phyloP scores from a whole-genome alignment of 1,140 invertebrate genomes.

The Atopsyche davidsoni region DNA sequence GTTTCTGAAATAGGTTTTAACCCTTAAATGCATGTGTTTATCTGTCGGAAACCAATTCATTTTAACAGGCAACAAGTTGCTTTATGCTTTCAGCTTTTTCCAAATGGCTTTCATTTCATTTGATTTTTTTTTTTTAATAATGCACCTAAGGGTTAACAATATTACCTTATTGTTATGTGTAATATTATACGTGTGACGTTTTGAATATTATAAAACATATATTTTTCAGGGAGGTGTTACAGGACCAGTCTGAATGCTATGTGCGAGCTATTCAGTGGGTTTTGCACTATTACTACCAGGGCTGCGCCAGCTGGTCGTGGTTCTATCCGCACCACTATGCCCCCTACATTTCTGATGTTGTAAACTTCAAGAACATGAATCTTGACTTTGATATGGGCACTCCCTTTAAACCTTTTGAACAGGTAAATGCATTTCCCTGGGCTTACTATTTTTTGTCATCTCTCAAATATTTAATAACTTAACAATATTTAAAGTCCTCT shows the following conservation, averaged over 20 bases:
- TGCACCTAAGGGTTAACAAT: too few species aligned
- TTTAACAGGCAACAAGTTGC: too few species aligned
- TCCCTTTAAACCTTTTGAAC: constrained; percentile 93
- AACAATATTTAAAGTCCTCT: too few species aligned
- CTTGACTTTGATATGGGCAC: constrained; percentile 75
- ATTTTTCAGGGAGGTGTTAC: constrained; percentile 62
- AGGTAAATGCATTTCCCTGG: constrained; percentile 46
- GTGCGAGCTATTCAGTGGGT: constrained; percentile 95
- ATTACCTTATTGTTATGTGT: too few species aligned
- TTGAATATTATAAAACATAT: constrained; percentile 22
- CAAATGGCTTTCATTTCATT: too few species aligned
- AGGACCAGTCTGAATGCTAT: constrained; percentile 80
- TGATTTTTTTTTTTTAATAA: too few species aligned
- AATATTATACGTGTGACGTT: background rate
- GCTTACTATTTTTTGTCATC: constrained; percentile 1
- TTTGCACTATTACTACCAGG: constrained; percentile 93
- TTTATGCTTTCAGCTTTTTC: too few species aligned
- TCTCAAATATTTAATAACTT: too few species aligned
- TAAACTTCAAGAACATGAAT: constrained; percentile 67
- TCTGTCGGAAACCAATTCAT: too few species aligned
- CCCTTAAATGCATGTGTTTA: too few species aligned
- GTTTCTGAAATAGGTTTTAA: too few species aligned
- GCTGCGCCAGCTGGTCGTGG: constrained; percentile 96
- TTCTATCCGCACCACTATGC: constrained; percentile 96
- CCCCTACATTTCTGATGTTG: constrained; percentile 91